Conservation (phyloP, 2,797 vertebrate genomes). For the Anguilla megastoma region DNA sequence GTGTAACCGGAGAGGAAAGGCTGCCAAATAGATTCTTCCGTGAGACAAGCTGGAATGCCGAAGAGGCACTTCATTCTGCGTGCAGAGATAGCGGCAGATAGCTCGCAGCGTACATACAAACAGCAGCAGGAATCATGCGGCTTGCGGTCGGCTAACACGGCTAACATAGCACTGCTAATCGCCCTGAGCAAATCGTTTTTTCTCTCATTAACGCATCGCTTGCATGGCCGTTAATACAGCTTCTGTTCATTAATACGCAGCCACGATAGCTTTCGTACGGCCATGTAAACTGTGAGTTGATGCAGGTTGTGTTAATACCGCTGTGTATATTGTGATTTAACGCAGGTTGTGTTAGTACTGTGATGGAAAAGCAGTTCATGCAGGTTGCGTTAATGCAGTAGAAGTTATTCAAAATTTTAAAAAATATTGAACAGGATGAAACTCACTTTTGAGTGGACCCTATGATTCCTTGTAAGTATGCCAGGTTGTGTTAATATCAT, state of each 20-base stretch:
- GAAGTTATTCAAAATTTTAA: not conserved
- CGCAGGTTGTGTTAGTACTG: not conserved
- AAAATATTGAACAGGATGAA: not conserved
- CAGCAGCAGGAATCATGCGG: not conserved
- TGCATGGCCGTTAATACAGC: not conserved
- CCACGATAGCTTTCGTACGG: not conserved
- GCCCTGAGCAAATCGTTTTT: not conserved
- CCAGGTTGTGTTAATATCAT: not conserved
- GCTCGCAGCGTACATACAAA: not conserved
- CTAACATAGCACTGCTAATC: not conserved
- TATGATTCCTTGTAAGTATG: no score
- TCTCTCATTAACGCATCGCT: not conserved
- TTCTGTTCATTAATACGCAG: not conserved
- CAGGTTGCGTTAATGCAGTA: not conserved
- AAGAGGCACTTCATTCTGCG: not conserved
- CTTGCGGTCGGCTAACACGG: not conserved
- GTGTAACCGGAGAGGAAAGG: not conserved
- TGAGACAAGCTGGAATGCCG: not conserved
- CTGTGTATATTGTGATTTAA: not conserved
- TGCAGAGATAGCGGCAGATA: not conserved
- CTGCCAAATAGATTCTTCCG: not conserved
- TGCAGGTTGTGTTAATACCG: not conserved
- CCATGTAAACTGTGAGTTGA: not conserved
- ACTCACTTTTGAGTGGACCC: not conserved
- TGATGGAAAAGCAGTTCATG: not conserved